Conservation (phyloP, 2,888 invertebrate genomes). For the Mechanitis messenoides region DNA sequence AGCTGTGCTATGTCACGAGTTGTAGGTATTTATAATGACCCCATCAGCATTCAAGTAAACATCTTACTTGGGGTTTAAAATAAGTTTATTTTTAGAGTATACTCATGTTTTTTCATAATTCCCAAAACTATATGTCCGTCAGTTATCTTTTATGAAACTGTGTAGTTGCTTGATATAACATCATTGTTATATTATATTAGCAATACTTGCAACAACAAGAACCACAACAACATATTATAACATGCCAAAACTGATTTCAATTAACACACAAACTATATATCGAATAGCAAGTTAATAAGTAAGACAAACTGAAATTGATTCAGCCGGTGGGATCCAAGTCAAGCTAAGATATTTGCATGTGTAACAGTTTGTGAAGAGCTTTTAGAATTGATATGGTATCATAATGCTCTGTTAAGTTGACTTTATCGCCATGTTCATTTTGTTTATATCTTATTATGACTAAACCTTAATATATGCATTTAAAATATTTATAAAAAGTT, state of each 20-base stretch:
- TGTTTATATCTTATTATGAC: slow-evolving; percentile 8
- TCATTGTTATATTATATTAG: too few relatives aligned
- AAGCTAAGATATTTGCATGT: slow-evolving; percentile 20
- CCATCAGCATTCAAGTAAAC: background rate
- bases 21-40: slow-evolving; percentile 5
- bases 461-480: slow-evolving; percentile 9
- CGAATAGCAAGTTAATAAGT: background rate
- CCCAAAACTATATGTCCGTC: too few relatives aligned
- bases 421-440: slow-evolving; percentile 14
- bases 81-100: too few relatives aligned
- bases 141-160: too few relatives aligned
- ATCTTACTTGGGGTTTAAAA: background rate
- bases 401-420: slow-evolving; percentile 13
- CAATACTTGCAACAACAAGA: background rate
- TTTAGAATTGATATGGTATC: slow-evolving; percentile 11
- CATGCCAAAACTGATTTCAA: background rate
- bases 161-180: too few relatives aligned
- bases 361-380: slow-evolving; percentile 14
- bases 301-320: slow-evolving; percentile 18
- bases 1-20: slow-evolving; percentile 9
- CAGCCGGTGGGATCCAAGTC: slow-evolving; percentile 14
- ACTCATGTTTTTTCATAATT: too few relatives aligned
- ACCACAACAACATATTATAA: background rate
- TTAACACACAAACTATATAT: background rate
- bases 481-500: slow-evolving; percentile 7